Base-by-base conservation (phyloP, 2,888 invertebrate genomes). In the Hybos culiciformis region DNA sequence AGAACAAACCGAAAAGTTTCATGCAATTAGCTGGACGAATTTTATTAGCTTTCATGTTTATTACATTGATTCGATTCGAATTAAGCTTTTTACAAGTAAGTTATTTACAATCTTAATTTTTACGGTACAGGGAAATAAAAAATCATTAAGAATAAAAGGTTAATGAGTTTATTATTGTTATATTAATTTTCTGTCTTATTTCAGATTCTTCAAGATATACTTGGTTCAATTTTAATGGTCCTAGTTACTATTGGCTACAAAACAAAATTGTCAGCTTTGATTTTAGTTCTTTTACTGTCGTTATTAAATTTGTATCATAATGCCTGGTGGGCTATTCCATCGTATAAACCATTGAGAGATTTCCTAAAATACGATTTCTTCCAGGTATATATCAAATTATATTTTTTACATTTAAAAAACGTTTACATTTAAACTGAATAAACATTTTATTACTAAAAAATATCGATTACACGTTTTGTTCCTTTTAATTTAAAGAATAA, bases 351-450 rank as follows among this genome's bases (percentile, higher is more conserved):
- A 42, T 81, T 97, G 54, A 75, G 98, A 65, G 98, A 99, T 72
- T 99, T 98, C 73, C 81, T 99, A 54, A 99, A 99, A 75, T 99
- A 99, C 63, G 98, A 99, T 70, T 99, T 99, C 75, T 99, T 99
- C 84, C 98, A 98, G 80, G 91, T 90, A 66, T 69, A 61, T n/a
- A 8, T 14, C 12, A 17, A 31, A n/a, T 15, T 17, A 29, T 39
- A 19, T 3, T 6, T 34, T 18, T 2, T 6, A 26, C 7, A 29
- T 29, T 29, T 29, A 5, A 5, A 7, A 23, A 5, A 7, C 23
- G 9, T 23, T 5, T 23, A 23, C 23, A 23, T 7, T n/a, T n/a
- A n/a, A n/a, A n/a, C n/a, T n/a, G n/a, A n/a, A n/a, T n/a, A n/a
- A n/a, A n/a, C n/a, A n/a, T n/a, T n/a, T n/a, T n/a, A n/a, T n/a